phyloP scores from a whole-genome alignment of 2,797 vertebrate genomes.

The Lophius americanus region DNA sequence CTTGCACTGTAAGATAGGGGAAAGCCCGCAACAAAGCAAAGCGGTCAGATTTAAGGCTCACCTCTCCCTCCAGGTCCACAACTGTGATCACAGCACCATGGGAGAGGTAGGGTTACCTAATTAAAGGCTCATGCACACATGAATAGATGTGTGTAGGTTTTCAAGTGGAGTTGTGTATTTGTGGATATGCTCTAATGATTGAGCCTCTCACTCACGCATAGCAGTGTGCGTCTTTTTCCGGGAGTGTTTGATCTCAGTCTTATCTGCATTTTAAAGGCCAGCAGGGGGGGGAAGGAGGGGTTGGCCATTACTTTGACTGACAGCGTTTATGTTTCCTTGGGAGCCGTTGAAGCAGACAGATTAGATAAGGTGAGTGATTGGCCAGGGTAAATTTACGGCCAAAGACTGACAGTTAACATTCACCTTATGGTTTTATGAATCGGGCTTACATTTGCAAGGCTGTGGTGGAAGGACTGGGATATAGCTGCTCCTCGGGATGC shows the following conservation, averaged over 20 bases:
- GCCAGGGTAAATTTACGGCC: constrained; percentile 69
- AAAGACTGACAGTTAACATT: constrained; percentile 74
- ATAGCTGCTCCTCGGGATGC: constrained; percentile 34
- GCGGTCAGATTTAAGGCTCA: constrained; percentile 61
- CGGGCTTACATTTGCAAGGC: constrained; percentile 46
- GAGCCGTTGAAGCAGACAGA: constrained; percentile 76
- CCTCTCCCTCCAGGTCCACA: constrained; percentile 57
- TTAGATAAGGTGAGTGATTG: constrained; percentile 81
- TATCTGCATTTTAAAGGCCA: constrained; percentile 78
- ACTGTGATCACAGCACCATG: constrained; percentile 67
- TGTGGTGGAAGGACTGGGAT: constrained; percentile 28
- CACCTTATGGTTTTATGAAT: constrained; percentile 76
- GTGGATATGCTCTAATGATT: constrained; percentile 27
- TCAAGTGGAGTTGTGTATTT: constrained; percentile 23
- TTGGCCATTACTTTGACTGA: constrained; percentile 76
- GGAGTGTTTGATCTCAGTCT: constrained; percentile 62
- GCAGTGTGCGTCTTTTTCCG: constrained; percentile 43
- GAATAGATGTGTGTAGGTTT: constrained; percentile 54
- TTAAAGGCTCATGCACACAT: constrained; percentile 75
- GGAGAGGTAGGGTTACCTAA: constrained; percentile 70
- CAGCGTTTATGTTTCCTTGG: constrained; percentile 79
- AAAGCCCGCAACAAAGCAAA: constrained; percentile 56
- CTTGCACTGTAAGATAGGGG: constrained; percentile 10
- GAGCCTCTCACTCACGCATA: constrained; percentile 28
- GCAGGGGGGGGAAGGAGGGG: constrained; percentile 41